phyloP scores from a whole-genome alignment of 2,113 vertebrate genomes.

The Burhinus bistriatus region DNA sequence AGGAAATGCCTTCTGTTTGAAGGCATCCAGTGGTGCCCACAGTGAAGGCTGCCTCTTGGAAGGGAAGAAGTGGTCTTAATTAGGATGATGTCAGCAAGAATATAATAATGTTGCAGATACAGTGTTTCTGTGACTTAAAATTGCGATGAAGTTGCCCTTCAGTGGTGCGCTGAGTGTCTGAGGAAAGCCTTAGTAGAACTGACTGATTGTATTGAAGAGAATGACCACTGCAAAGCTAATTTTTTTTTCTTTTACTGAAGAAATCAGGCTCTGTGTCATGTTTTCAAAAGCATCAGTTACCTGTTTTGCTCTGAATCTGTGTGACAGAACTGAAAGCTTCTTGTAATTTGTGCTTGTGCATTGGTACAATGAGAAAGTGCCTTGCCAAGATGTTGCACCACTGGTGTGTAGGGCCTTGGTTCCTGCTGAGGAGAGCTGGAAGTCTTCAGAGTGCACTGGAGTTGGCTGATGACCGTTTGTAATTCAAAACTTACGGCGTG shows the following conservation, averaged over 20 bases:
- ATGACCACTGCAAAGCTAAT: neutral
- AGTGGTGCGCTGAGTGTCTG: neutral
- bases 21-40: neutral
- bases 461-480: neutral
- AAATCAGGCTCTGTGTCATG: rapidly evolving
- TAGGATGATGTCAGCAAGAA: neutral
- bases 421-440: neutral
- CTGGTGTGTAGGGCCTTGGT: neutral
- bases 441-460: neutral
- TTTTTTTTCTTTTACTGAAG: neutral
- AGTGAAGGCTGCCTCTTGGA: neutral
- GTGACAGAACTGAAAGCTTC: neutral
- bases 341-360: neutral
- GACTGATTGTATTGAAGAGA: neutral
- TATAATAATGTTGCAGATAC: neutral
- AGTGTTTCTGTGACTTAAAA: neutral
- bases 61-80: neutral
- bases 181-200: neutral
- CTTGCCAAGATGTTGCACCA: neutral
- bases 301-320: neutral
- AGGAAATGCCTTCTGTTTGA: neutral
- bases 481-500: rapidly evolving
- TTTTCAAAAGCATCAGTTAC: neutral
- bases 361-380: neutral
- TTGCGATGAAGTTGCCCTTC: neutral